A percentile compares a stretch with the other conserved stretches of the same genome.
Conservation (phyloP, 2,113 vertebrate genomes). For the Petrocephalus zakoni region DNA sequence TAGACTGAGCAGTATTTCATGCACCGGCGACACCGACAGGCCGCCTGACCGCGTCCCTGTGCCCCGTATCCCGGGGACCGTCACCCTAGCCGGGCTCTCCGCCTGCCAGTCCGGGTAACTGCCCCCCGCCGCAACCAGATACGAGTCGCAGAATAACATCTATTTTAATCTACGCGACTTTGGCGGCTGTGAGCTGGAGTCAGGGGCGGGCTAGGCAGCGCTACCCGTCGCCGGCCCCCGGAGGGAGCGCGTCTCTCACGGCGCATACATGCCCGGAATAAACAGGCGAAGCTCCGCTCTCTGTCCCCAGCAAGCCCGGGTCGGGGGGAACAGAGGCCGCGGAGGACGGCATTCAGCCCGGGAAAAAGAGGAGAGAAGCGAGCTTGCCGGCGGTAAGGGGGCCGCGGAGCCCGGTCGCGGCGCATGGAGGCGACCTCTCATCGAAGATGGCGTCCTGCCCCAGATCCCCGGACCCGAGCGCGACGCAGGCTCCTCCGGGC, state of each 20-base stretch:
- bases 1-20: neutral
- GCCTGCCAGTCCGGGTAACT: no score
- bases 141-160: neutral
- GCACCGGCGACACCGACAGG: neutral
- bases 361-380: neutral
- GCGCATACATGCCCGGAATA: neutral
- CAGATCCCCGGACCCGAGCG: neutral
- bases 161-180: neutral
- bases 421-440: neutral
- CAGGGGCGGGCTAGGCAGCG: neutral
- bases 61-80: neutral
- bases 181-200: neutral
- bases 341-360: neutral
- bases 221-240: neutral
- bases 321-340: neutral
- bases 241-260: neutral
- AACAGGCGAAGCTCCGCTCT: neutral
- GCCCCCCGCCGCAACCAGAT: neutral
- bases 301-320: neutral
- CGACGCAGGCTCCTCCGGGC: neutral
- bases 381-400: neutral
- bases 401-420: neutral
- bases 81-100: neutral
- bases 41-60: neutral
- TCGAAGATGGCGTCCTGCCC: neutral